Conservation (phyloP, 2,888 invertebrate genomes). For the Dione juno region DNA sequence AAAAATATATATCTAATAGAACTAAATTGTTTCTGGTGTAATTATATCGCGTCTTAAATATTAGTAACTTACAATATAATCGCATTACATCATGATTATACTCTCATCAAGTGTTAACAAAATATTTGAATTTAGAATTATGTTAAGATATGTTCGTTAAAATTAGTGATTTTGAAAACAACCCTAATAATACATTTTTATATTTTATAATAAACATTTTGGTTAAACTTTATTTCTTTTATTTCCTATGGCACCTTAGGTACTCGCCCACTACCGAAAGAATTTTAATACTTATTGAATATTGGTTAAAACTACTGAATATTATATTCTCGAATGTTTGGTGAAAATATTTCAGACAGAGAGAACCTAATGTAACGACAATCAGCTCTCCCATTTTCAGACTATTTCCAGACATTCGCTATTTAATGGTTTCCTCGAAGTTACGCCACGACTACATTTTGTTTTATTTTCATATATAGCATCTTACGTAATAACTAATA, state of each 20-base stretch:
- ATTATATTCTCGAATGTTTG: too few species aligned
- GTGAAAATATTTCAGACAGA: too few species aligned
- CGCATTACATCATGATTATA: neutral
- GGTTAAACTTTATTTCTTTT: conserved; percentile 1
- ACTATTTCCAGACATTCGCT: too few species aligned
- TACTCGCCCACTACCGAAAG: too few species aligned
- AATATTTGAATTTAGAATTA: conserved; percentile 1
- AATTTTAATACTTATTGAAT: too few species aligned
- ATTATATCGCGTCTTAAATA: conserved; percentile 5
- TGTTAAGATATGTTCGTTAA: neutral
- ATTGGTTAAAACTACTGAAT: too few species aligned
- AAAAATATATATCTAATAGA: neutral
- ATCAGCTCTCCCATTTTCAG: too few species aligned
- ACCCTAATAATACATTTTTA: neutral
- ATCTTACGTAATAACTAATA: neutral
- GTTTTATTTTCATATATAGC: neutral
- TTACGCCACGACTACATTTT: neutral
- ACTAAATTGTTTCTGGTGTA: conserved; percentile 6
- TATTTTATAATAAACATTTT: conserved; percentile 13
- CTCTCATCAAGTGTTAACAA: neutral
- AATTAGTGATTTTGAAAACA: conserved; percentile 1
- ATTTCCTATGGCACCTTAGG: neutral
- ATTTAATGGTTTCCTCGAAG: too few species aligned
- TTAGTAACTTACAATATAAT: neutral
- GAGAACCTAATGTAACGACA: too few species aligned